phyloP scores from a whole-genome alignment of 2,797 vertebrate species.

The Girardinus metallicus region DNA sequence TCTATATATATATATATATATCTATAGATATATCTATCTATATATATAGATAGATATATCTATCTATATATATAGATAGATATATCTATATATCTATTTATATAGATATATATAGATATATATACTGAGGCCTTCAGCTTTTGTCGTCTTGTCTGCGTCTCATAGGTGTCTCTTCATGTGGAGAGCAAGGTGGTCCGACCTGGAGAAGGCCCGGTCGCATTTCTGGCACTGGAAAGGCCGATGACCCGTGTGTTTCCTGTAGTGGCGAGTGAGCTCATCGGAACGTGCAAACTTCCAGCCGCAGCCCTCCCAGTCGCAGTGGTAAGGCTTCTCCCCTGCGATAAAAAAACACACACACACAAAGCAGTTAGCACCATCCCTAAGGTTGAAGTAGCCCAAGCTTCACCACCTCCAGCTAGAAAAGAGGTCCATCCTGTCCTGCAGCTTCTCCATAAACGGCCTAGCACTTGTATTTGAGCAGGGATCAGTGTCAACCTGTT shows the following conservation, averaged over 20 bases:
- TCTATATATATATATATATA: too few relatives aligned
- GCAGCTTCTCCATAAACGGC: slow-evolving; percentile 55
- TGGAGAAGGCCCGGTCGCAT: slow-evolving; percentile 87
- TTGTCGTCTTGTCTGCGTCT: slow-evolving; percentile 44
- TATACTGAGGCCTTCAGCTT: slow-evolving; percentile 39
- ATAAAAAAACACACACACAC: slow-evolving; percentile 34
- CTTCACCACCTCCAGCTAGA: slow-evolving; percentile 39
- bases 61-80: too few relatives aligned
- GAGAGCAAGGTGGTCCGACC: slow-evolving; percentile 86
- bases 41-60: too few relatives aligned
- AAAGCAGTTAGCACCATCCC: slow-evolving; percentile 62
- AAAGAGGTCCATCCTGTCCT: slow-evolving; percentile 73
- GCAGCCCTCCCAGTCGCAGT: slow-evolving; percentile 89
- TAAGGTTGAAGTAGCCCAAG: slow-evolving; percentile 52
- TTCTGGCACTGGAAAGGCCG: slow-evolving; percentile 87
- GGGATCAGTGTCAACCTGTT: slow-evolving; percentile 77
- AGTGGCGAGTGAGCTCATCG: slow-evolving; percentile 87
- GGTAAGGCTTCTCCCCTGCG: slow-evolving; percentile 88
- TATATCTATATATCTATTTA: too few relatives aligned
- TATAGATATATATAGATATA: too few relatives aligned
- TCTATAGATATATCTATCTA: too few relatives aligned
- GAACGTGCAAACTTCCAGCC: slow-evolving; percentile 89
- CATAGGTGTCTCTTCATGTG: slow-evolving; percentile 89
- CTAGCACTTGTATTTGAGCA: slow-evolving; percentile 69
- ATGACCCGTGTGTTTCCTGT: slow-evolving; percentile 87